Conservation (phyloP, 1,140 invertebrate genomes). For the Notospermus geniculatus region DNA sequence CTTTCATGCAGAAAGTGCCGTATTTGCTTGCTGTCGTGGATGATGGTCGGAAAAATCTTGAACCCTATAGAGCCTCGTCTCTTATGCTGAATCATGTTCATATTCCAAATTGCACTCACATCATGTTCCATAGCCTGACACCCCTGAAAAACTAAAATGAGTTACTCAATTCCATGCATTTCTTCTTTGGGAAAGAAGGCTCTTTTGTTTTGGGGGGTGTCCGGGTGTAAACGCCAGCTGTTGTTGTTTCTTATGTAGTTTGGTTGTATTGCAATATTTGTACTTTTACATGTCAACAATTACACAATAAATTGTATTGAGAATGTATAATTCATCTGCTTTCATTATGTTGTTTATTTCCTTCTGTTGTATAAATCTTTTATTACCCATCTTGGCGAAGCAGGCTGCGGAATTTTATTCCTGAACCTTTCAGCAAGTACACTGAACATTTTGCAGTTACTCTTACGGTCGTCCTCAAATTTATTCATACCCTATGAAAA, state of each 20-base stretch:
- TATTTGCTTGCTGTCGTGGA: too few species aligned
- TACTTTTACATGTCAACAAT: constrained; percentile 59
- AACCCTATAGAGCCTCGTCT: background rate
- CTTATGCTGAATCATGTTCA: background rate
- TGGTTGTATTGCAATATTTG: constrained; percentile 60
- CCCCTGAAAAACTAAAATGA: background rate
- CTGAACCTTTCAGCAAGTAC: too few species aligned
- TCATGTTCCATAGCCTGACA: background rate
- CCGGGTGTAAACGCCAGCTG: constrained; percentile 21
- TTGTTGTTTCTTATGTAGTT: constrained; percentile 54
- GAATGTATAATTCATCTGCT: constrained; percentile 16
- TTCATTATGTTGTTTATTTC: too few species aligned
- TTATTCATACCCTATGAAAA: too few species aligned
- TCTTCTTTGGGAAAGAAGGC: background rate
- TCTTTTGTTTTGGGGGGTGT: constrained; percentile 11
- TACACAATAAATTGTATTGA: constrained; percentile 55
- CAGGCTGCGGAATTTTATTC: too few species aligned
- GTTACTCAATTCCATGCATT: constrained; percentile 2
- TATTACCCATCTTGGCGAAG: too few species aligned
- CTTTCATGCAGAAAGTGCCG: too few species aligned
- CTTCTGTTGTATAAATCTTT: too few species aligned
- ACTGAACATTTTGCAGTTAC: too few species aligned
- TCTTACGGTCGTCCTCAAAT: too few species aligned
- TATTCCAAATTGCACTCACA: background rate
- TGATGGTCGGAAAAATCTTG: too few species aligned